These are phyloP conservation scores for Ascidia mentula DNA, from an alignment of 23 tunicate species.

Conservation along the genomic window DNA sequence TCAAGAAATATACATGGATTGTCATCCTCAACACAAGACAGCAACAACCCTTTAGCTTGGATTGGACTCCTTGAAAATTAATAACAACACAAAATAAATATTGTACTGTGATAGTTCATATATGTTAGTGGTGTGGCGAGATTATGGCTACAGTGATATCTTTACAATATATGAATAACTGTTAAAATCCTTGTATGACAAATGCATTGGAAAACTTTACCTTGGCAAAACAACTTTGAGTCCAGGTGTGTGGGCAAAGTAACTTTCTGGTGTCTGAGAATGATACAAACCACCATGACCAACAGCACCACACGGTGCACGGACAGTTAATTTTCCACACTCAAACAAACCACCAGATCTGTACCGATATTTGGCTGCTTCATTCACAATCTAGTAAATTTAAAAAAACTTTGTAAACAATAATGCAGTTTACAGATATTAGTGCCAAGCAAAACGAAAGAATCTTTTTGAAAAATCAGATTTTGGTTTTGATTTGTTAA, in stretches of 20 bases:
- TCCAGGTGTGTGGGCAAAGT: constrained; percentile 93
- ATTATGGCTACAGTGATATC: too few species aligned
- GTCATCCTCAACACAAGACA: constrained; percentile 77
- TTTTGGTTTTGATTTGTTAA: too few species aligned
- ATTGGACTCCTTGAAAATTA: constrained; percentile 52
- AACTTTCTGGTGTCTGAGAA: constrained; percentile 96
- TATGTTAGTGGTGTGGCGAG: too few species aligned
- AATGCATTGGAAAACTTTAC: too few species aligned
- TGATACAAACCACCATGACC: constrained; percentile 98
- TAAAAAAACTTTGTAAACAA: neutral
- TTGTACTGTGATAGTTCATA: too few species aligned
- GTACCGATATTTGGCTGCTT: constrained; percentile 97
- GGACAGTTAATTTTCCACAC: constrained; percentile 94
- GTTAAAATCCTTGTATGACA: too few species aligned
- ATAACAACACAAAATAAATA: too few species aligned
- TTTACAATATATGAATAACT: too few species aligned
- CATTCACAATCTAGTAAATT: constrained; percentile 81
- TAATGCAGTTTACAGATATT: neutral
- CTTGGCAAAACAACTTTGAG: constrained; percentile 87
- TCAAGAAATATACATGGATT: constrained; percentile 96
- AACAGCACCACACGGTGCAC: constrained; percentile 98
- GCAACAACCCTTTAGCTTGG: constrained; percentile 87
- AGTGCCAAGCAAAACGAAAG: too few species aligned
- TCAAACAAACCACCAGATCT: constrained; percentile 96
- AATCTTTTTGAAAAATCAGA: too few species aligned